These are phyloP conservation scores for Orbicella faveolata DNA, from an alignment of 64 coral and sea anemone species.

Conservation along the genomic window DNA sequence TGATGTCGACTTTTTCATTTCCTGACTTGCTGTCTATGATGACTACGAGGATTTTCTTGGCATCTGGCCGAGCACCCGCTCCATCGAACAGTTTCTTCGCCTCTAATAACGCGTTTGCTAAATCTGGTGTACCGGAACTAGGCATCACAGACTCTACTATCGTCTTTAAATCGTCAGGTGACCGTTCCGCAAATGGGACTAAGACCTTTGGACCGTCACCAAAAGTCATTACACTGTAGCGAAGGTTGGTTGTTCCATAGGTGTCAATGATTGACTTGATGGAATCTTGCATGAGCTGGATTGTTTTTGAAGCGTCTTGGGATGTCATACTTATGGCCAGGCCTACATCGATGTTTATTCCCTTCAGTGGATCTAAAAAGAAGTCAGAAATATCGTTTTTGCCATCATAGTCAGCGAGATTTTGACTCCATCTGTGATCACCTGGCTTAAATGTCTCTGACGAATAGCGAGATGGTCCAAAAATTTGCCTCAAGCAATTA, in stretches of 20 bases:
- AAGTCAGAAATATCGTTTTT: background rate
- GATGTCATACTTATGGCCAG: constrained; percentile 56
- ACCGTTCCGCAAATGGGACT: background rate
- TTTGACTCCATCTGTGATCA: background rate
- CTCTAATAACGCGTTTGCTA: constrained; percentile 5
- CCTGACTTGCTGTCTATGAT: constrained; percentile 65
- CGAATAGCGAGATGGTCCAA: too few species aligned
- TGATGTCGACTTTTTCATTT: constrained; percentile 38
- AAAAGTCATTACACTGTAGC: constrained; percentile 56
- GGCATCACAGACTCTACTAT: background rate
- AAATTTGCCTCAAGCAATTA: too few species aligned
- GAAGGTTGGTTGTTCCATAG: constrained; percentile 47
- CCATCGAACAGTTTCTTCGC: constrained; percentile 27
- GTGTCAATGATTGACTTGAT: constrained; percentile 44
- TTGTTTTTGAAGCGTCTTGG: constrained; percentile 27
- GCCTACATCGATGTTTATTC: constrained; percentile 47
- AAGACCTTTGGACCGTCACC: constrained; percentile 24
- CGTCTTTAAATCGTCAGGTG: constrained; percentile 9
- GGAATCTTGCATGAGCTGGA: constrained; percentile 39
- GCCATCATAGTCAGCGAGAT: background rate
- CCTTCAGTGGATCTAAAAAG: constrained; percentile 48
- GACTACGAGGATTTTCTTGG: constrained; percentile 65
- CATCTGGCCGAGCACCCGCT: constrained; percentile 49
- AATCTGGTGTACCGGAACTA: background rate
- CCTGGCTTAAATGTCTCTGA: too few species aligned